Evolutionary conservation across 2,888 invertebrate genomes (phyloP), one percentile per base, ranked within the genome.

Genomic region (Scrobipalpa costella): DNA sequence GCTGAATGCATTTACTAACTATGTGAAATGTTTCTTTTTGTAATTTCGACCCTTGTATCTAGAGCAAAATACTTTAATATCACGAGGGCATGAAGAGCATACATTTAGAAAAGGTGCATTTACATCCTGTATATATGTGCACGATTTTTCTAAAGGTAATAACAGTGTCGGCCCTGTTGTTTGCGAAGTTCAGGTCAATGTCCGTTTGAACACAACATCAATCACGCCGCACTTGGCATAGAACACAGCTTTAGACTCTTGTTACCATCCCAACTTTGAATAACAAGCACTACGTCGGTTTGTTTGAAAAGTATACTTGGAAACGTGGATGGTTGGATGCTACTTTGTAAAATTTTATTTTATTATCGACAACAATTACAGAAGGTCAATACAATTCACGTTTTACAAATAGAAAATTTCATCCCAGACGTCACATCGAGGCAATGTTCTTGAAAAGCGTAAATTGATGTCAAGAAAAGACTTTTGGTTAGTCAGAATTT

Each of bases 91-190:
- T 36, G 7, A 36, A 36, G 13, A 3, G 40, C 40, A 40, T 13
- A 40, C 13, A 13, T 13, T 13, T 13, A 40, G 9, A 2, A 44
- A 40, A 2, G 13, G 13, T 44, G n/a, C 7, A 15, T 7, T 15
- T 7, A 44, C 44, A 15, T 1, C 44, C n/a, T 49, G 49, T 49
- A 52, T 21, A 49, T 15, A 7, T 49, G 27, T 2, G 21, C 21
- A 13, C 19, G 49, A 49, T 52, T 21, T 52, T 52, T 52, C 21
- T 21, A 52, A 52, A 52, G 50, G 50, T 52, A 52, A 52, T 52
- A 21, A 27, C 21, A 27, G 50, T 52, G 21, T 52, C 5, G 44
- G 17, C 21, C 21, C 13, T 52, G 21, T 52, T 52, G 50, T 52
- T 52, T 52, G 50, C 50, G 21, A 52, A 52, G 21, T 13, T 7